Conservation (phyloP, 2,113 vertebrate genomes). For the Ptyas mucosa region DNA sequence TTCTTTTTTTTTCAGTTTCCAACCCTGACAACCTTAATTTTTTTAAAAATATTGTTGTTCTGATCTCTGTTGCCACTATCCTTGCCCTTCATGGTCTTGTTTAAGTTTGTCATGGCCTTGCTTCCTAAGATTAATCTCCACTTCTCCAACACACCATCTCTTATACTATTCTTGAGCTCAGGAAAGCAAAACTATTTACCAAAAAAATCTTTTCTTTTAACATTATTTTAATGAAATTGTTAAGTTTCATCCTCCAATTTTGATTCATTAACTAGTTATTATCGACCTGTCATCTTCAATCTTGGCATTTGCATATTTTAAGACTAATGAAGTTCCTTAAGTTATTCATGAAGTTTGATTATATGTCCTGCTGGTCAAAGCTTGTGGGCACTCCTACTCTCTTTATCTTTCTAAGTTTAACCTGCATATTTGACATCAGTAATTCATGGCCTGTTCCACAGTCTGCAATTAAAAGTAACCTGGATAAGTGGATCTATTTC, state of each 20-base stretch:
- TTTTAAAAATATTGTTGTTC: not conserved
- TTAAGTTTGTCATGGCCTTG: not conserved
- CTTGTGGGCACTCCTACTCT: not conserved
- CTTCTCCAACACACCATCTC: not conserved
- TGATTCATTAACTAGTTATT: not conserved
- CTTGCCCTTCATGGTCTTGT: not conserved
- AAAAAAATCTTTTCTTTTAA: not conserved
- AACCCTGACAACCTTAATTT: not conserved
- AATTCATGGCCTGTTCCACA: not conserved
- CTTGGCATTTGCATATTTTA: not conserved
- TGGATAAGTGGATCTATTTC: not conserved
- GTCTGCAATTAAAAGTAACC: not conserved
- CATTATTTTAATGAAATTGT: not conserved
- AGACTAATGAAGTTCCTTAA: not conserved
- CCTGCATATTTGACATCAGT: not conserved
- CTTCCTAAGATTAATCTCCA: not conserved
- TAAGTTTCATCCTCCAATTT: not conserved
- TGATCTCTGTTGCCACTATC: not conserved
- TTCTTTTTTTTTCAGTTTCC: not conserved
- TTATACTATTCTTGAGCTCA: not conserved
- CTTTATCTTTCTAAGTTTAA: not conserved
- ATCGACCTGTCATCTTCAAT: not conserved
- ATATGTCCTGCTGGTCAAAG: not conserved
- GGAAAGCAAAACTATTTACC: not conserved
- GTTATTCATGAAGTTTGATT: not conserved